Evolutionary conservation across 2,888 invertebrate species (phyloP).

Genomic region (Gnatocerus cornutus): DNA sequence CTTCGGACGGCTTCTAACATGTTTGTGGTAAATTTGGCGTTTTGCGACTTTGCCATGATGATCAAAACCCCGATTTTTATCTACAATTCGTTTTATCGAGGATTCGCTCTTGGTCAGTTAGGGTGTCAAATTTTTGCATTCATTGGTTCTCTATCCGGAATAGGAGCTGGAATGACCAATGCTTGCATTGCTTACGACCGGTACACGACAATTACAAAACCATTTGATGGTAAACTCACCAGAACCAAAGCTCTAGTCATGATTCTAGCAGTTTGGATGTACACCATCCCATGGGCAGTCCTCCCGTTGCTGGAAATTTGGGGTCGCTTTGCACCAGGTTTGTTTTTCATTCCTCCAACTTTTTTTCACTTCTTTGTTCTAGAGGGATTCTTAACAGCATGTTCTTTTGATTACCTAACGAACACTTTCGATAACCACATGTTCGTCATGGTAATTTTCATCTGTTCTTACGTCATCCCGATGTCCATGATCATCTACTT

Average conservation of each 20-base stretch:
- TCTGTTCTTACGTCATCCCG: constrained; percentile 85
- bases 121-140: constrained; percentile 86
- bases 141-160: constrained; percentile 86
- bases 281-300: constrained; percentile 86
- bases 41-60: constrained; percentile 92
- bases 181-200: constrained; percentile 91
- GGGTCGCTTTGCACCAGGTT: constrained; percentile 90
- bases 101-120: constrained; percentile 82
- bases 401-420: constrained; percentile 87
- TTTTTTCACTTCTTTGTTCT: constrained; percentile 63
- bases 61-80: constrained; percentile 88
- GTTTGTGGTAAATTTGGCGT: constrained; percentile 86
- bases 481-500: constrained; percentile 86
- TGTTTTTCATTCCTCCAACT: constrained; percentile 18
- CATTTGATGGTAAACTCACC: constrained; percentile 87
- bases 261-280: constrained; percentile 83
- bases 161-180: constrained; percentile 86
- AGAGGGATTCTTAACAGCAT: constrained; percentile 94
- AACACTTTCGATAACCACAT: constrained; percentile 85
- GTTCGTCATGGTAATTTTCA: constrained; percentile 85
- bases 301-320: constrained; percentile 87
- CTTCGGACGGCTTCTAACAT: constrained; percentile 88
- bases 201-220: constrained; percentile 85
- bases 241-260: constrained; percentile 86
- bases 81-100: constrained; percentile 86